Evolutionary conservation across 2,888 invertebrate genomes (phyloP), one percentile per base, ranked within the genome.

Genomic region (Brenthis ino): DNA sequence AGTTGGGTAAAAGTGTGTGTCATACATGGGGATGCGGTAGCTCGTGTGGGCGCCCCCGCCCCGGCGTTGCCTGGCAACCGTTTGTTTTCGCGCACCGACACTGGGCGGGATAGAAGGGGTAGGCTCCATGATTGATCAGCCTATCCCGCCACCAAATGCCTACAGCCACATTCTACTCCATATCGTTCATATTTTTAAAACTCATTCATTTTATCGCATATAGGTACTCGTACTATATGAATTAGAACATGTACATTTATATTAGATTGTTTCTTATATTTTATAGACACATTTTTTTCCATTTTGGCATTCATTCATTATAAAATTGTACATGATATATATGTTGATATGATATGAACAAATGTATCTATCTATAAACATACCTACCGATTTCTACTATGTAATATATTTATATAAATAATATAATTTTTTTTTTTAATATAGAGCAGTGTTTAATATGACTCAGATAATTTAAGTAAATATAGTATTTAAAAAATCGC

Each of bases 71-170:
- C 79, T 70, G 74, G 92, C 91, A 89, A 91, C 92, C 85, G 90
- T 86, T 92, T 93, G 92, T 93, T 91, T 92, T 92, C 91, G 87
- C 89, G 86, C 85, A 81, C 80, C 85, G 80, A 80, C 84, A 80
- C 83, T 82, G 88, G 92, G 91, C 89, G 89, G 91, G 91, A 82
- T 89, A 89, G 90, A 92, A 92, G 90, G 92, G 93, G 91, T 91
- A 88, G 89, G 87, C 85, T 85, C 86, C 88, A 88, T 93, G 93
- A 93, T 93, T 93, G 93, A 93, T 93, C 93, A 91, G 89, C 92
- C 93, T 91, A 89, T 91, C 88, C 86, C 85, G 81, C 83, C 80
- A 84, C 83, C 83, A 82, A 87, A 88, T 91, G 86, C 89, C 89
- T 90, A 89, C 86, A 81, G 84, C 84, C 80, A 84, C 79, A 79